Conservation (phyloP, 1,140 invertebrate genomes). For the Portunus trituberculatus region DNA sequence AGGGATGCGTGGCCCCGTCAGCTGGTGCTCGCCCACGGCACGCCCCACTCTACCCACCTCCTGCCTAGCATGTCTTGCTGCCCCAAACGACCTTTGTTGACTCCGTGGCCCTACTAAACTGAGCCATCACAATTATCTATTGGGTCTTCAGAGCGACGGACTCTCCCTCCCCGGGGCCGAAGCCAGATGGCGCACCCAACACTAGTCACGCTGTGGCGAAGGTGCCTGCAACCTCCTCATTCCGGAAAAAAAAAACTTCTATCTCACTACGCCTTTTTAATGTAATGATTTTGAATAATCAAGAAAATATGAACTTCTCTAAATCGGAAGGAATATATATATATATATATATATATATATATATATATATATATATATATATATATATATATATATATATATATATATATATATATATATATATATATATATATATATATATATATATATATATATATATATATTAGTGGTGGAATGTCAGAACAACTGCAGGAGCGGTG, state of each 20-base stretch:
- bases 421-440: constrained; percentile 34
- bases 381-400: constrained; percentile 14
- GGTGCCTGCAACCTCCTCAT: too few species aligned
- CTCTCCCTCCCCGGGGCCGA: not conserved
- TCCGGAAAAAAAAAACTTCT: too few species aligned
- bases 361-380: not conserved
- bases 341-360: not conserved
- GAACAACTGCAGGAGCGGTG: too few species aligned
- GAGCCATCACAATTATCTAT: not conserved
- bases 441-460: not conserved
- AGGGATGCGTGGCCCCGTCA: not conserved
- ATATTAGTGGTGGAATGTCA: not conserved
- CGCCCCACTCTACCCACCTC: not conserved
- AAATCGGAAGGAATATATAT: too few species aligned
- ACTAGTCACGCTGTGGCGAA: not conserved
- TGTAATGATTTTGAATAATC: too few species aligned
- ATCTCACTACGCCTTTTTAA: too few species aligned
- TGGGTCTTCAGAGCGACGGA: not conserved
- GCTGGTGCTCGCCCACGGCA: not conserved
- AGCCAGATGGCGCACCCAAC: not conserved
- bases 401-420: constrained; percentile 22
- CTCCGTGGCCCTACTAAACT: not conserved
- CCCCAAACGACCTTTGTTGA: not conserved
- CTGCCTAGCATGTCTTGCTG: not conserved
- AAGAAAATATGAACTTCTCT: too few species aligned